Conservation (phyloP, 35 echinoderm and acorn worm genomes). For the Patiria miniata region DNA sequence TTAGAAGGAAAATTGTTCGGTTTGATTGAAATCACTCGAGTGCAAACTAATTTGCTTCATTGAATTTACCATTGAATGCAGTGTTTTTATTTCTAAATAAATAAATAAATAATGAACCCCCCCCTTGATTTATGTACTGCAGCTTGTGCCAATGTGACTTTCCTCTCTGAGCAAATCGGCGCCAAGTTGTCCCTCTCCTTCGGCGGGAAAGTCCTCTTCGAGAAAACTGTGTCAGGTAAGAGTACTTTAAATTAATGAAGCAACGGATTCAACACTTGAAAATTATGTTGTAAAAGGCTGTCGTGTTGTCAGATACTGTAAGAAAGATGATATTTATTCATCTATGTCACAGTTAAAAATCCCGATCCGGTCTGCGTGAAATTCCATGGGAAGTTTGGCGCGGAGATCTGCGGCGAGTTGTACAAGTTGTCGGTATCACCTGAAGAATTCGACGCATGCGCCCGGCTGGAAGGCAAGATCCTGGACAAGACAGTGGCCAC, state of each 20-base stretch:
- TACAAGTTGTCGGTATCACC: neutral
- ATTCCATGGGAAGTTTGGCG: neutral
- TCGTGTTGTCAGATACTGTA: too few species aligned
- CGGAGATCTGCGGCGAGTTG: neutral
- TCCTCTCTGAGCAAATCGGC: neutral
- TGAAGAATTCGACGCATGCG: neutral
- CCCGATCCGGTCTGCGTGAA: neutral
- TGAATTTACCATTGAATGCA: too few species aligned
- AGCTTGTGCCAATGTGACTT: constrained; percentile 6
- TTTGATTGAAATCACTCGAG: too few species aligned
- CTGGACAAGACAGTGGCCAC: neutral
- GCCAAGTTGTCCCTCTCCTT: neutral
- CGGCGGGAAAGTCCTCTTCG: constrained; percentile 2
- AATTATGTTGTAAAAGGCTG: too few species aligned
- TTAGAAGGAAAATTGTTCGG: too few species aligned
- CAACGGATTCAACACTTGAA: neutral
- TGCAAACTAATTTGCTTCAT: too few species aligned
- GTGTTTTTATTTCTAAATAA: too few species aligned
- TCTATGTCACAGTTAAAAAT: neutral
- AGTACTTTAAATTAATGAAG: neutral
- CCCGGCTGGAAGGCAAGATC: neutral
- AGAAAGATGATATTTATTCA: neutral
- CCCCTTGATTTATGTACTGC: neutral
- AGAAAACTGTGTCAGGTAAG: neutral
- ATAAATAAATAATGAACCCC: too few species aligned